Conservation (phyloP, 1,140 invertebrate genomes). For the Cherax destructor region DNA sequence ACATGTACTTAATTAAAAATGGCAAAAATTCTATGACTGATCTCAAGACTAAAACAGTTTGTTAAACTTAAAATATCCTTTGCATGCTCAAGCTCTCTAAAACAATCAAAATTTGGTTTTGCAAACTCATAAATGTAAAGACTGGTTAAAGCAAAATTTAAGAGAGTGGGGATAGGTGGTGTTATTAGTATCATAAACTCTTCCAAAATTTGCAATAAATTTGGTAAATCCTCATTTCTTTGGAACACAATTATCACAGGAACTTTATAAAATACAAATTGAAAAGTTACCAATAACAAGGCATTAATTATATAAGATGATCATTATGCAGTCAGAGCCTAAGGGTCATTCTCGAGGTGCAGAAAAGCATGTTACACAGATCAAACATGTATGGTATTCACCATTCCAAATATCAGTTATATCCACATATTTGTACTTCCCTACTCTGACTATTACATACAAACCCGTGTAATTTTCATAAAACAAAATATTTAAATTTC, state of each 20-base stretch:
- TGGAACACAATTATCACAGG: constrained; percentile 38
- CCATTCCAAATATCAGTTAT: constrained; percentile 26
- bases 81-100: not conserved
- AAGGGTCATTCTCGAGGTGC: not conserved
- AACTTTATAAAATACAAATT: constrained; percentile 24
- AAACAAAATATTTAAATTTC: constrained; percentile 1
- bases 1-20: not conserved
- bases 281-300: constrained; percentile 6
- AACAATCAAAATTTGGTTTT: not conserved
- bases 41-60: not conserved
- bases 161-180: not conserved
- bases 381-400: constrained; percentile 15
- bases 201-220: constrained; percentile 2
- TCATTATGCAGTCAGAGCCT: not conserved
- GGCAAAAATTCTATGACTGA: not conserved
- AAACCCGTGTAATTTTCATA: constrained; percentile 40
- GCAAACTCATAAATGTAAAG: not conserved
- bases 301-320: not conserved
- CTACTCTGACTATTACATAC: constrained; percentile 43
- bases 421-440: constrained; percentile 58
- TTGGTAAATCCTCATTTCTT: not conserved
- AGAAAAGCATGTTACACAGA: not conserved
- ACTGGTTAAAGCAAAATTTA: not conserved
- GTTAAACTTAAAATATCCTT: constrained; percentile 9
- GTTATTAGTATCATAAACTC: not conserved